Evolutionary conservation across 2,888 invertebrate genomes (phyloP), one percentile per base, ranked within the genome.

Genomic region (Eucriotettix oculatus): DNA sequence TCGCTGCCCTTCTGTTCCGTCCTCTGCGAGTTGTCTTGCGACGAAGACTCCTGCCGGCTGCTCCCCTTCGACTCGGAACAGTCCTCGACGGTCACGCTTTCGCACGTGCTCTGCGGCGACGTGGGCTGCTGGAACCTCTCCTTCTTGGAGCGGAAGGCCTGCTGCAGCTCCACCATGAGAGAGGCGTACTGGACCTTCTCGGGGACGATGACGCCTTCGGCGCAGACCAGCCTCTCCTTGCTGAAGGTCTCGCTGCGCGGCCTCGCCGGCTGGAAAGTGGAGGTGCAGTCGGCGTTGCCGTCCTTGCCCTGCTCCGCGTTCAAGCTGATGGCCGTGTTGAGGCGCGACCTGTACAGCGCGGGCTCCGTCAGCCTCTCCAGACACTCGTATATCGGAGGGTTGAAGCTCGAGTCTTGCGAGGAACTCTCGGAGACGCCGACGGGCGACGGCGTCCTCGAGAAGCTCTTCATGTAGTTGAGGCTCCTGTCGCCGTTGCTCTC

Each of bases 391-490:
- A 75, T 74, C 16, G 66, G 67, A 29, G 72, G 73, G 59, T 64
- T 67, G 63, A 71, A 72, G 61, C 73, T 74, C n/a, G 65, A 67
- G 57, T 66, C 67, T 65, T 74, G 75, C 16, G 75, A 75, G n/a
- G 76, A 76, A 58, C 67, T 67, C 56, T 66, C 67, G 10, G 68
- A 67, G 40, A 64, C 60, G 2, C 72, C 68, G 12, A 72, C 71
- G 10, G 77, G 77, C 10, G 77, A 77, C 44, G 76, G 73, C 14
- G 76, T 74, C 48, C 75, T 69, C 1, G 77, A 77, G 67, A 78
- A 78, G 65, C 76, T 77, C 65, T 74, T 75, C 77, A 78, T 76
- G 66, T 75, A 73, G 66, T 73, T 72, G 62, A 76, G 65, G 64
- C 76, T 75, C 54, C 76, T 69, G 65, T 74, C 74, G 65, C 73